These are phyloP conservation scores for Falco cherrug DNA, from an alignment of 2,797 vertebrate species.

Conservation along the genomic window DNA sequence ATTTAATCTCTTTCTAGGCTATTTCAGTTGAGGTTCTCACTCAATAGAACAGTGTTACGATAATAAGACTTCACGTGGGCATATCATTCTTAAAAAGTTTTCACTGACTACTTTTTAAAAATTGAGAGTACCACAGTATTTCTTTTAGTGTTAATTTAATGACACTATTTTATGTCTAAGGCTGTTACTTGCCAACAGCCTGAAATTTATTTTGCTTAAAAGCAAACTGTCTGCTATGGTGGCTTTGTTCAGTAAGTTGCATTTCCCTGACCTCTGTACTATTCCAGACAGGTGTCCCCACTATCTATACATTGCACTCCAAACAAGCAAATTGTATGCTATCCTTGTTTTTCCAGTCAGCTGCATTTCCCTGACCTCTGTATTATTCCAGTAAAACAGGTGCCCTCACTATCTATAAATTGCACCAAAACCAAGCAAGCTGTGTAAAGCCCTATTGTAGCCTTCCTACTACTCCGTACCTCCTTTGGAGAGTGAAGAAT, in stretches of 20 bases:
- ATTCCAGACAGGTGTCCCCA: neutral
- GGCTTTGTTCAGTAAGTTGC: neutral
- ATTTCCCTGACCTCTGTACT: neutral
- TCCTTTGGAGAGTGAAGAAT: neutral
- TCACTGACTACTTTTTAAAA: neutral
- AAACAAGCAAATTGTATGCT: neutral
- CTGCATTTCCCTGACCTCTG: neutral
- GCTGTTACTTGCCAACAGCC: neutral
- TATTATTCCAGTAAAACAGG: neutral
- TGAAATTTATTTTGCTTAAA: neutral
- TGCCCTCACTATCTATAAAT: neutral
- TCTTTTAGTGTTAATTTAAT: neutral
- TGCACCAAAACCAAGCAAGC: neutral
- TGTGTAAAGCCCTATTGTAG: neutral
- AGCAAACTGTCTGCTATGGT: neutral
- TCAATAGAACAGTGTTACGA: neutral
- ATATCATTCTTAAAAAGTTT: neutral
- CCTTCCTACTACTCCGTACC: neutral
- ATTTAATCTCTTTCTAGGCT: neutral
- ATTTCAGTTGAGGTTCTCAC: neutral
- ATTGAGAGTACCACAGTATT: neutral
- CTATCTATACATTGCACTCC: neutral
- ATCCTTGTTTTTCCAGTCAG: neutral
- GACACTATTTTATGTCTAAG: neutral
- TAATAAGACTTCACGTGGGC: neutral